These are phyloP conservation scores for Adineta ricciae DNA, from an alignment of 2,888 invertebrate genomes.

Conservation along the genomic window DNA sequence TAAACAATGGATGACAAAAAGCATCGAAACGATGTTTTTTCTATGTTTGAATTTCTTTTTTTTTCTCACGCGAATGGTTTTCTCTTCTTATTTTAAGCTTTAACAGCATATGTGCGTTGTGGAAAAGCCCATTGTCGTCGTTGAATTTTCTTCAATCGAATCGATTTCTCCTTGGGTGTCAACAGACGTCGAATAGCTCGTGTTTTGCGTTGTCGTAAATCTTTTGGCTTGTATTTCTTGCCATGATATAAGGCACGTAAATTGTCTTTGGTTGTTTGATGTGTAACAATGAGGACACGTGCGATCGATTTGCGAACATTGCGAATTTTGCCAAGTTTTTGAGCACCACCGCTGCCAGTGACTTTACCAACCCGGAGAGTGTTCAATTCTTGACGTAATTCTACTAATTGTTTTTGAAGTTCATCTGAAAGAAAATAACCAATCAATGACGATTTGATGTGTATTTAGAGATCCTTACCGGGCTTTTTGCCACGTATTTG, in stretches of 20 bases:
- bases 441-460: too few relatives aligned
- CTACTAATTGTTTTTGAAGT: constrained; percentile 10
- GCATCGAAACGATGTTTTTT: neutral
- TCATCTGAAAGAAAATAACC: neutral
- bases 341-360: constrained; percentile 59
- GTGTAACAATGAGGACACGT: constrained; percentile 89
- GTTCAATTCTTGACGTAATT: constrained; percentile 63
- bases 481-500: constrained; percentile 9
- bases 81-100: constrained; percentile 62
- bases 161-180: constrained; percentile 69
- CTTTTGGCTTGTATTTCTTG: constrained; percentile 92
- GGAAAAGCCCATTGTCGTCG: constrained; percentile 78
- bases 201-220: constrained; percentile 90
- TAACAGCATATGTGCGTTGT: constrained; percentile 81
- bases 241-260: constrained; percentile 77
- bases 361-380: constrained; percentile 88
- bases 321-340: constrained; percentile 51
- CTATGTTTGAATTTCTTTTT: too few relatives aligned
- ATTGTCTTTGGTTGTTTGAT: constrained; percentile 96
- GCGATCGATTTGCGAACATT: constrained; percentile 96
- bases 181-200: constrained; percentile 83
- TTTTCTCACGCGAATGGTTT: neutral
- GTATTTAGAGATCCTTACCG: neutral
- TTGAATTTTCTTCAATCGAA: constrained; percentile 79
- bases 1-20: neutral